Evolutionary conservation across 2,797 vertebrate genomes (phyloP).

Genomic region (Paedocypris micromegethes): DNA sequence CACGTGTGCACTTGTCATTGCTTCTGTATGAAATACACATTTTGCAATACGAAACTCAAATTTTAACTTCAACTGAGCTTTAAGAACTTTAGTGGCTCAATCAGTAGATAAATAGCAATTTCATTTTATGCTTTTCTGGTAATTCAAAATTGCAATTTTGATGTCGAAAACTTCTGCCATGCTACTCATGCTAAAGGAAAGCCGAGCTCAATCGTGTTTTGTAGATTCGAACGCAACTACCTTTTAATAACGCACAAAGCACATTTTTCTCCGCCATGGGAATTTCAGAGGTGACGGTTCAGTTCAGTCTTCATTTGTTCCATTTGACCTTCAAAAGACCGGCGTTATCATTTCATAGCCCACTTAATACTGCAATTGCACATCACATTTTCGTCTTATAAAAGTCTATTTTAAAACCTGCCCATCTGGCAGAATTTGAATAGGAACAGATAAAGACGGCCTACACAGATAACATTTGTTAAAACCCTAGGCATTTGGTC

Average conservation of each 20-base stretch:
- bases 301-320: conserved; percentile 24
- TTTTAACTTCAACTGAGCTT: too few species aligned
- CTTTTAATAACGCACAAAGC: conserved; percentile 26
- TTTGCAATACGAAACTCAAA: too few species aligned
- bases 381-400: conserved; percentile 51
- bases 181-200: too few species aligned
- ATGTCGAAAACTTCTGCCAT: too few species aligned
- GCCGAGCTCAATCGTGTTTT: too few species aligned
- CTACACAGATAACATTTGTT: conserved; percentile 57
- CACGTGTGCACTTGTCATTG: too few species aligned
- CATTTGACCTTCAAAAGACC: conserved; percentile 36
- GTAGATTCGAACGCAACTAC: too few species aligned
- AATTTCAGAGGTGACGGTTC: conserved; percentile 31
- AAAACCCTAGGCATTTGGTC: conserved; percentile 52
- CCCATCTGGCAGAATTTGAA: conserved; percentile 65
- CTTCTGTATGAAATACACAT: too few species aligned
- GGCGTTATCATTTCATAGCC: conserved; percentile 54
- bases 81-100: too few species aligned
- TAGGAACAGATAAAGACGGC: conserved; percentile 62
- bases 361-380: conserved; percentile 50
- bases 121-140: too few species aligned
- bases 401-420: conserved; percentile 61
- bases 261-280: conserved; percentile 22
- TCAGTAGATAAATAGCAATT: too few species aligned
- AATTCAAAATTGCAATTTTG: too few species aligned